These are phyloP conservation scores for Microcaecilia unicolor DNA, from an alignment of 2,797 vertebrate species.

Conservation along the genomic window DNA sequence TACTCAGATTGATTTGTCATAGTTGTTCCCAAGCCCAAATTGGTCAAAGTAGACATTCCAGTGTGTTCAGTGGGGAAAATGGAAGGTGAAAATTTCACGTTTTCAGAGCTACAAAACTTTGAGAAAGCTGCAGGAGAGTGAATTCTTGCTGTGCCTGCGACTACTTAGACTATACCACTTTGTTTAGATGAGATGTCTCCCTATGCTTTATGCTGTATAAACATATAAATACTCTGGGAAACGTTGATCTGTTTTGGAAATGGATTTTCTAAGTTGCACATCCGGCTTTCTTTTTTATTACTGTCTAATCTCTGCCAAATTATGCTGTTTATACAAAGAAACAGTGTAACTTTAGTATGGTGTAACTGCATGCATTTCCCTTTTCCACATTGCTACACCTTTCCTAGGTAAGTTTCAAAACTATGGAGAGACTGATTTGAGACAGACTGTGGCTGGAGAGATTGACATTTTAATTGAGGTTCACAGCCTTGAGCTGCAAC, in stretches of 20 bases:
- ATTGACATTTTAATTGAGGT: constrained; percentile 19
- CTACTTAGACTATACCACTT: too few species aligned
- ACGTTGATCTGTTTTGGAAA: too few species aligned
- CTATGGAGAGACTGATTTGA: constrained; percentile 21
- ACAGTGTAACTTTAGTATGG: too few species aligned
- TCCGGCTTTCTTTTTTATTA: too few species aligned
- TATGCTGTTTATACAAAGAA: too few species aligned
- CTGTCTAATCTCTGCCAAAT: too few species aligned
- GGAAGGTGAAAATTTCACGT: neutral
- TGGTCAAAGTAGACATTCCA: neutral
- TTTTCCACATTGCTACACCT: constrained; percentile 17
- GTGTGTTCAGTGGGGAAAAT: accelerated
- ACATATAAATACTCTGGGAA: too few species aligned
- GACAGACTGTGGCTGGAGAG: constrained; percentile 15
- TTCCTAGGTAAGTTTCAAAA: constrained; percentile 21
- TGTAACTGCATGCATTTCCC: constrained; percentile 2
- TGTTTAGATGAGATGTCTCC: too few species aligned
- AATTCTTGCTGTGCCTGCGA: neutral
- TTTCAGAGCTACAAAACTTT: too few species aligned
- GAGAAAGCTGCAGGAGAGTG: neutral
- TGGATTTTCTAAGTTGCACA: too few species aligned
- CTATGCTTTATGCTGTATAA: too few species aligned
- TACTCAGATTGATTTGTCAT: too few species aligned
- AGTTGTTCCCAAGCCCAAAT: neutral
- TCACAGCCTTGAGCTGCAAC: constrained; percentile 13